phyloP scores from a whole-genome alignment of 2,888 invertebrate species.

The Zeuzera pyrina region DNA sequence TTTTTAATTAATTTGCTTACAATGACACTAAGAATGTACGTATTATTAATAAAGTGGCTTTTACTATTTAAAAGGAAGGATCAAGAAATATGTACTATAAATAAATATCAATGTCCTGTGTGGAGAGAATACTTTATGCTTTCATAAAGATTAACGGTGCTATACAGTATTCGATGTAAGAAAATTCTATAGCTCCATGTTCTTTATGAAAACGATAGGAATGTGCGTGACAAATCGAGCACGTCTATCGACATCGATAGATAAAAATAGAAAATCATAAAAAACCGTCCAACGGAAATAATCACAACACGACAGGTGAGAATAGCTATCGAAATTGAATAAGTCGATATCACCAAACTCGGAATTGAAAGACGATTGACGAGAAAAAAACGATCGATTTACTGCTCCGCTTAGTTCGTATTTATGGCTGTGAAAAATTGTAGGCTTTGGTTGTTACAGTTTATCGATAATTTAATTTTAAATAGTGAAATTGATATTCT shows the following conservation, averaged over 20 bases:
- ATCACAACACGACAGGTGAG: slow-evolving; percentile 54
- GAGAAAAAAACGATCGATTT: slow-evolving; percentile 58
- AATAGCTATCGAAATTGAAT: slow-evolving; percentile 63
- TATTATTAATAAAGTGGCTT: too few relatives aligned
- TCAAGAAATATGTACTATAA: too few relatives aligned
- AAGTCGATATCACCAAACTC: slow-evolving; percentile 61
- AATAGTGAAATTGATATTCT: too few relatives aligned
- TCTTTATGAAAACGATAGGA: slow-evolving; percentile 44
- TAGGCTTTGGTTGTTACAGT: too few relatives aligned
- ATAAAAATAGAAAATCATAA: slow-evolving; percentile 25
- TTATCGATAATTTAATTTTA: too few relatives aligned
- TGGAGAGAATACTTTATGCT: too few relatives aligned
- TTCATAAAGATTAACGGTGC: too few relatives aligned
- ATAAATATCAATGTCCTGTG: too few relatives aligned
- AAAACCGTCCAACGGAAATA: slow-evolving; percentile 55
- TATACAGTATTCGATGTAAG: too few relatives aligned
- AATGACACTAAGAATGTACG: too few relatives aligned
- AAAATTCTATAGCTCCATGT: slow-evolving; percentile 36
- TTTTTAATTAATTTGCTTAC: too few relatives aligned
- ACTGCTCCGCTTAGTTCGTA: slow-evolving; percentile 37
- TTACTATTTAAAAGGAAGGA: too few relatives aligned
- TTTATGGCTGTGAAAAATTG: slow-evolving; percentile 11
- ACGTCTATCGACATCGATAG: slow-evolving; percentile 36
- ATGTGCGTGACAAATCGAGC: slow-evolving; percentile 60
- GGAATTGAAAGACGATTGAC: slow-evolving; percentile 64